Percentiles rank a stretch among this genome's conserved stretches.
These are phyloP conservation scores for Sciurus vulgaris DNA, from an alignment of 2,797 vertebrate genomes.

Conservation along the genomic window DNA sequence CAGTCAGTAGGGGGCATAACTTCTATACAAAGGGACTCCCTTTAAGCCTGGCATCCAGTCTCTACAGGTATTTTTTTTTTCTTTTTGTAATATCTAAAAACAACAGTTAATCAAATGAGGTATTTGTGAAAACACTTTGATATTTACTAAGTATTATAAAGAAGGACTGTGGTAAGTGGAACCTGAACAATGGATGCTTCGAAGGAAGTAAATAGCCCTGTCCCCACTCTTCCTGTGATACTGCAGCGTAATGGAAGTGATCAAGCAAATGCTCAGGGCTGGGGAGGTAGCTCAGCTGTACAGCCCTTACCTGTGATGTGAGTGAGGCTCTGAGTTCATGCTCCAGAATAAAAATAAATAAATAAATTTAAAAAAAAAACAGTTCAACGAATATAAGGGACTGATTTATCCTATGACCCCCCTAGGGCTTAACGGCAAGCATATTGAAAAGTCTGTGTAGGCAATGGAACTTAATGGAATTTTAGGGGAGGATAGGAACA, in stretches of 20 bases:
- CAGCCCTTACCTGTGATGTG: not conserved
- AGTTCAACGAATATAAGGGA: not conserved
- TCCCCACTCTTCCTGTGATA: not conserved
- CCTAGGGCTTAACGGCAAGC: not conserved
- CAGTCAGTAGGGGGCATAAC: not conserved
- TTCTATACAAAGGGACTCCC: not conserved
- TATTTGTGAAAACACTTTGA: not conserved
- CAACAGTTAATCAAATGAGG: not conserved
- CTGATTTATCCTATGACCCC: not conserved
- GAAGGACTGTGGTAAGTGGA: not conserved
- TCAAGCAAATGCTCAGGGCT: not conserved
- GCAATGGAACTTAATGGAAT: not conserved
- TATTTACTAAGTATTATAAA: not conserved
- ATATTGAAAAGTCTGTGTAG: not conserved
- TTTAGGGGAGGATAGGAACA: not conserved
- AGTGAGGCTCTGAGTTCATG: not conserved
- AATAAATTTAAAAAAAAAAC: not conserved
- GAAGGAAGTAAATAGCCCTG: not conserved
- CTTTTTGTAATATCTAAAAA: constrained; percentile 1
- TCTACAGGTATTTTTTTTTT: too few relatives aligned
- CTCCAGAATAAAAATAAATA: not conserved
- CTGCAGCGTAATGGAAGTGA: not conserved
- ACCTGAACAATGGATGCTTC: not conserved
- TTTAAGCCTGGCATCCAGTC: not conserved
- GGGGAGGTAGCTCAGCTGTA: not conserved